Percentiles rank a stretch among this genome's conserved stretches.
Evolutionary conservation across 2,888 invertebrate genomes (phyloP).

Genomic region (Limenitis camilla): DNA sequence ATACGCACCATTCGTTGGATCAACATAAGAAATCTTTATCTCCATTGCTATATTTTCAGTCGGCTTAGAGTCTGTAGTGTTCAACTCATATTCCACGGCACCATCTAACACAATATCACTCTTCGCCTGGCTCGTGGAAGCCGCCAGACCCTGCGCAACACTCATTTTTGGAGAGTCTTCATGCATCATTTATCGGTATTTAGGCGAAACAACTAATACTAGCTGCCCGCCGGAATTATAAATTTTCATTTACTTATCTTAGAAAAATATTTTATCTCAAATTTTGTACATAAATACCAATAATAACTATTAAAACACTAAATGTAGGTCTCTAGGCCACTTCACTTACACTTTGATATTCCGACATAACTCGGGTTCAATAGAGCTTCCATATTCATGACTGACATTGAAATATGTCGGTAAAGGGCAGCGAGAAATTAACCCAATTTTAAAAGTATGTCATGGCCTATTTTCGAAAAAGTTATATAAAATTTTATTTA

Average conservation of each 20-base stretch:
- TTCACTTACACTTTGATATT: slow-evolving; percentile 88
- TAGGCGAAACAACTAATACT: slow-evolving; percentile 52
- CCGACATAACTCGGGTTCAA: slow-evolving; percentile 83
- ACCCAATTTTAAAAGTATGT: slow-evolving; percentile 63
- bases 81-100: slow-evolving; percentile 61
- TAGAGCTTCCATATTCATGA: slow-evolving; percentile 78
- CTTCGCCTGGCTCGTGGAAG: slow-evolving; percentile 74
- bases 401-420: slow-evolving; percentile 75
- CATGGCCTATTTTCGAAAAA: slow-evolving; percentile 52
- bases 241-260: slow-evolving; percentile 59
- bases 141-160: slow-evolving; percentile 79
- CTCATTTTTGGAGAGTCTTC: slow-evolving; percentile 81
- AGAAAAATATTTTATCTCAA: slow-evolving; percentile 75
- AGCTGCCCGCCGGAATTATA: slow-evolving; percentile 40
- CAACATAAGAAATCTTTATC: slow-evolving; percentile 77
- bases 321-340: slow-evolving; percentile 94
- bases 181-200: slow-evolving; percentile 76
- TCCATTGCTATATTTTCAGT: slow-evolving; percentile 72
- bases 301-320: slow-evolving; percentile 57
- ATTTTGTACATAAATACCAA: slow-evolving; percentile 61
- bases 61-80: slow-evolving; percentile 64
- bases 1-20: slow-evolving; percentile 75
- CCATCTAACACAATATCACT: slow-evolving; percentile 60
- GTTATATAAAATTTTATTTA: slow-evolving; percentile 7
- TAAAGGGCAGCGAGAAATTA: slow-evolving; percentile 71